Base-by-base conservation (phyloP, 2,888 invertebrate species). In the Odontocolon sp. region DNA sequence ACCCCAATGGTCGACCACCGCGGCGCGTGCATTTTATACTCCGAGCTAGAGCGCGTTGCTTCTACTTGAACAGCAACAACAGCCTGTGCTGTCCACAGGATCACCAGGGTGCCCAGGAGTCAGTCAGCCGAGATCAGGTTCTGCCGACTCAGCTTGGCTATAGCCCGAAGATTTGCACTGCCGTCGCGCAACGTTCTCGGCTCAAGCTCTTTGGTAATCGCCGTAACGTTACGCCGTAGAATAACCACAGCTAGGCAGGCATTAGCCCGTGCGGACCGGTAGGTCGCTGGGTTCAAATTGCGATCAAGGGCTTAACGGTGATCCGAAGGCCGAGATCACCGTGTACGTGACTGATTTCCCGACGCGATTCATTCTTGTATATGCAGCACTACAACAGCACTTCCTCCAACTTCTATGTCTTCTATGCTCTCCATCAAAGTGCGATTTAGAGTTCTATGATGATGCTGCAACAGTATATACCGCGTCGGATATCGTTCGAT, bases 291-390 rank as follows among this genome's bases (percentile, higher is more conserved):
- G 88, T 86, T 86, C 86, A 87, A 88, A 89, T 88, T 86, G 86
- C 88, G 88, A 89, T 89, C 88, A 89, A 88, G 87, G 88, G 87
- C 88, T 88, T 88, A 89, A 87, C 88, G 88, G 88, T 88, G 83
- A 87, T 86, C 87, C 86, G 87, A 88, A 88, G 88, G 87, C 83
- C 87, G 87, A 84, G 83, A 80, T 69, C 42, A 21, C 26, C 14
- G 85, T 81, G 81, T 84, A 82, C 82, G 83, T 82, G 83, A 85
- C 83, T 85, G 84, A 84, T 85, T 85, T 81, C 84, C 47, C 50
- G 73, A 64, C 79, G 71, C 80, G 81, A 84, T 85, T 85, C 82
- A 84, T 82, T 84, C 82, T 79, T 57, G 68, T 78, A 45, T 68
- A 26, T 45, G 45, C 31, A 56, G 40, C 11, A 42, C 42, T 23